Base-by-base conservation (phyloP, 2,113 vertebrate genomes). In the Columba janthina region DNA sequence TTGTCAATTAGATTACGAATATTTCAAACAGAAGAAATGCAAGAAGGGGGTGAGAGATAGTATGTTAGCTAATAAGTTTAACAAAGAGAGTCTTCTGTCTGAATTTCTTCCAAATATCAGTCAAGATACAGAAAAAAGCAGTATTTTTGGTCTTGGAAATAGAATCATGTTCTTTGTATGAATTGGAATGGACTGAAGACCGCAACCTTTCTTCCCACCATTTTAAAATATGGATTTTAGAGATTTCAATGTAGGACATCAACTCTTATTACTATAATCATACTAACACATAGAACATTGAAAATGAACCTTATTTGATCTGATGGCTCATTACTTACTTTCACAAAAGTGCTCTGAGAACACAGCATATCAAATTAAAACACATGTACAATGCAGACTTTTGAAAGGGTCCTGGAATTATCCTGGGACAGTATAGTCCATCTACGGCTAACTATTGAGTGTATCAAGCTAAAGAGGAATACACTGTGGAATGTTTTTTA, bases 271-370 rank as follows among this genome's bases (percentile, higher is more conserved):
- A 82, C 48, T 89, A 38, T 38, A 84, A 77, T 58, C 74, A 58
- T 66, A 10, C 28, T 85, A 93, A 90, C 36, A 62, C 17, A 78
- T 6, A 86, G 46, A 93, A 90, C 38, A 42, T 15, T 67, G 75
- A 67, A 94, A 83, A 80, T 29, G 21, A 84, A 80, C 26, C 4
- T 80, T 70, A 88, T 83, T 88, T 93, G 54, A 88, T 88, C 83
- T 91, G 85, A 76, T 85, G 44, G n/a, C 12, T 94, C 64, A 62
- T 94, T 56, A 74, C 28, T 73, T 95, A 24, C 34, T 86, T 88
- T 90, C 82, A 56, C 13, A 54, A 71, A 93, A 89, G 22, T 77
- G 20, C 56, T 86, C 26, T 48, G 36, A 92, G 58, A 89, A 64
- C 48, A 87, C 11, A 79, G 31, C 11, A n/a, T 80, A 88, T 73